phyloP scores from a whole-genome alignment of 2,797 vertebrate species.

The Sebastolobus altivelis region DNA sequence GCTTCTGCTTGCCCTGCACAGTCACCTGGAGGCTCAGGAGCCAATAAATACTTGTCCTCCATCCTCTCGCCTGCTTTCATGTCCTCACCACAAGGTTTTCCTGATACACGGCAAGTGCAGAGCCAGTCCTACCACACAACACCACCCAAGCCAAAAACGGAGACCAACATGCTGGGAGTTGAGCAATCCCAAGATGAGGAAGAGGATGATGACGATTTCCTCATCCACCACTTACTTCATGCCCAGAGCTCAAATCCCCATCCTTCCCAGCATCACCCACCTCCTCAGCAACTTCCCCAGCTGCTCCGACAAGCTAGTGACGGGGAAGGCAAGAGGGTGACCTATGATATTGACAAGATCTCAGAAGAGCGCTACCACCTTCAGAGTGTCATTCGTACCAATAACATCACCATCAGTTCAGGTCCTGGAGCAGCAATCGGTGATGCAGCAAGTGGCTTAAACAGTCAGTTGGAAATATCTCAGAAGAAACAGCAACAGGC shows the following conservation, averaged over 20 bases:
- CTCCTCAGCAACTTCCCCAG: slow-evolving; percentile 79
- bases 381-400: slow-evolving; percentile 93
- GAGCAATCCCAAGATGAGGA: slow-evolving; percentile 79
- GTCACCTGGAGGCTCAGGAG: slow-evolving; percentile 80
- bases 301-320: slow-evolving; percentile 71
- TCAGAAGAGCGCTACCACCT: slow-evolving; percentile 91
- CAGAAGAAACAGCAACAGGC: slow-evolving; percentile 86
- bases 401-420: slow-evolving; percentile 77
- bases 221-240: slow-evolving; percentile 92
- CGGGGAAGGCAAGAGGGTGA: slow-evolving; percentile 73
- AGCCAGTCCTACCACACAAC: slow-evolving; percentile 84
- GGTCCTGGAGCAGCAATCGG: slow-evolving; percentile 56
- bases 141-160: slow-evolving; percentile 80
- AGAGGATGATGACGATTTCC: slow-evolving; percentile 88
- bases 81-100: slow-evolving; percentile 85
- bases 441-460: slow-evolving; percentile 77
- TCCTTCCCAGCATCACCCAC: slow-evolving; percentile 75
- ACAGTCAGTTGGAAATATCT: slow-evolving; percentile 87
- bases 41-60: slow-evolving; percentile 88
- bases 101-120: slow-evolving; percentile 73
- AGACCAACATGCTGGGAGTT: slow-evolving; percentile 83
- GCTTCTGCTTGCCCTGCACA: slow-evolving; percentile 82
- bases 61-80: slow-evolving; percentile 90
- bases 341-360: slow-evolving; percentile 88
- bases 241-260: slow-evolving; percentile 86